Evolutionary conservation across 2,113 vertebrate species (phyloP).

Genomic region (Lynx canadensis): DNA sequence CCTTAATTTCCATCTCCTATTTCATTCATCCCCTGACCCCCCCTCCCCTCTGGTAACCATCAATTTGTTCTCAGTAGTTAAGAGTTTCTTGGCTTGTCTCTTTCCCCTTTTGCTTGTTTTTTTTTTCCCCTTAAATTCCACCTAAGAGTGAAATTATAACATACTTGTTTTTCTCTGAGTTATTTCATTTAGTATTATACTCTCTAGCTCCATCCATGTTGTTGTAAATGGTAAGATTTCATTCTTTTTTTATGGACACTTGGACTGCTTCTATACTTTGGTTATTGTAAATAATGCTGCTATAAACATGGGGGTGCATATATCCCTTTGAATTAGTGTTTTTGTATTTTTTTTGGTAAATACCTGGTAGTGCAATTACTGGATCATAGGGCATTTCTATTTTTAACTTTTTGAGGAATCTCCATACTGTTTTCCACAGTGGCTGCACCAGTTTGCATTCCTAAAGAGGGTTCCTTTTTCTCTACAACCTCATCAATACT

Average conservation of each 20-base stretch:
- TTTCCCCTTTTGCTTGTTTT: neutral
- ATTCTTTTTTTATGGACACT: neutral
- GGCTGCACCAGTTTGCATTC: neutral
- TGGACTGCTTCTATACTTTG: neutral
- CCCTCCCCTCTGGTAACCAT: neutral
- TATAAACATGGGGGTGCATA: neutral
- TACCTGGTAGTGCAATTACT: neutral
- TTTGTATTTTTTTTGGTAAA: neutral
- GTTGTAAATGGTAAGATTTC: neutral
- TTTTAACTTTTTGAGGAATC: neutral
- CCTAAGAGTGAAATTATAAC: neutral
- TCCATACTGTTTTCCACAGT: neutral
- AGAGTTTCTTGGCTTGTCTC: neutral
- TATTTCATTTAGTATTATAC: neutral
- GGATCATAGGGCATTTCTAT: neutral
- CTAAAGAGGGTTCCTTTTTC: neutral
- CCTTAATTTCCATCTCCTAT: neutral
- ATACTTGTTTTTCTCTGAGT: neutral
- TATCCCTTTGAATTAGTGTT: neutral
- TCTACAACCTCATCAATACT: neutral
- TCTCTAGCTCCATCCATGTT: neutral
- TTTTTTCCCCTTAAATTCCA: neutral
- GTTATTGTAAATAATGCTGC: neutral
- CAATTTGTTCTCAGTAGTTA: neutral
- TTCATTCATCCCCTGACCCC: neutral